Percentiles rank a stretch among this genome's conserved stretches.
Conservation (phyloP, 37 sponge, comb jelly and placozoan species). For the Corticium candelabrum region DNA sequence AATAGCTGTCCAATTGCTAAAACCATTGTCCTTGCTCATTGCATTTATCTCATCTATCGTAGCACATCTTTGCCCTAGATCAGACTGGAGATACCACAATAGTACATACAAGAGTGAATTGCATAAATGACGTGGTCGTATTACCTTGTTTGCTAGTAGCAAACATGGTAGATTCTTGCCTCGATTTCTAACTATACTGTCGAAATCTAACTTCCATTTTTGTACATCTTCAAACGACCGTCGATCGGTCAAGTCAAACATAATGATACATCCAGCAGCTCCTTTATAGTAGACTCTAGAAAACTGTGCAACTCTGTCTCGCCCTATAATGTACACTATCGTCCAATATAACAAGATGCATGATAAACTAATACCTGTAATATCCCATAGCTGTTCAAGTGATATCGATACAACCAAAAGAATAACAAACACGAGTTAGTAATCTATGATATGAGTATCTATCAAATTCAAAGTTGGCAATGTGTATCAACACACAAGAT, state of each 20-base stretch:
- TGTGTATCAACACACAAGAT: no score
- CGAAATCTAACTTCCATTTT: conserved; percentile 13
- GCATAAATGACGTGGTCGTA: no score
- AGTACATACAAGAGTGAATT: no score
- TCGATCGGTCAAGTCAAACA: conserved; percentile 12
- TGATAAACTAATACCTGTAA: not conserved
- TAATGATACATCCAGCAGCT: conserved; percentile 8
- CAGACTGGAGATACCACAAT: not conserved
- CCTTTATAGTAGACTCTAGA: conserved; percentile 1
- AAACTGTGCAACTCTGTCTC: not conserved
- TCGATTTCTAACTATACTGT: not conserved
- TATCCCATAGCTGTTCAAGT: conserved; percentile 3
- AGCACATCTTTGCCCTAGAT: not conserved
- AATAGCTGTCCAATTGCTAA: not conserved
- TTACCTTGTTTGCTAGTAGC: conserved; percentile 18
- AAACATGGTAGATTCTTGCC: conserved; percentile 9
- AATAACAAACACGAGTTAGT: no score
- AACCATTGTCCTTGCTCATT: not conserved
- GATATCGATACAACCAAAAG: no score
- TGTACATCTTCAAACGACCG: not conserved
- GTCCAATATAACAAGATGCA: not conserved
- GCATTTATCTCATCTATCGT: not conserved
- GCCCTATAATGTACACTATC: not conserved
- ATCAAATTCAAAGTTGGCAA: no score
- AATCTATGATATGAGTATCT: no score